Base-by-base conservation (phyloP, 2,797 vertebrate species). In the Rhinophrynus dorsalis region DNA sequence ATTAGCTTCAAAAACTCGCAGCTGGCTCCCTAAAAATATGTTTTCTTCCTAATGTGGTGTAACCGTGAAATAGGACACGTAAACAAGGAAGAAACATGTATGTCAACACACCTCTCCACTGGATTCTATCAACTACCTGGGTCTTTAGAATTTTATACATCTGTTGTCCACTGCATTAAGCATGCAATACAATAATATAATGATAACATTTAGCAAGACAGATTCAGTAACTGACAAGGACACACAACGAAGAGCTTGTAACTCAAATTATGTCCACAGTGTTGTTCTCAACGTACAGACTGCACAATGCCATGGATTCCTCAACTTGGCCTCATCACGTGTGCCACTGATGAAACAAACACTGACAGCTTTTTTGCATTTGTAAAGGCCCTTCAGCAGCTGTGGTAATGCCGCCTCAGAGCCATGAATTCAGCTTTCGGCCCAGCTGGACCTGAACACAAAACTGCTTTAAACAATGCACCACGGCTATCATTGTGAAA, bases 341-440 rank as follows among this genome's bases (percentile, higher is more conserved):
- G 93, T 94, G 91, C 82, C 92, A 86, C 92, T 93, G 95, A 98
- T 96, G 95, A 97, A 97, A 98, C 93, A 94, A 96, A 97, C 94
- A 94, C 91, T 96, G 96, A 97, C 95, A 97, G 96, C 94, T 95
- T 96, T 94, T 98, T 98, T 98, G 94, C 96, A 99, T 98, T 97
- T 99, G 93, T 96, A 99, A 99, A 97, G 95, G 92, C 90, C 93
- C 91, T 91, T 92, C 90, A 96, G 95, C 97, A 99, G 96, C 97
- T 99, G 97, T 93, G 93, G 93, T 91, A 91, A 94, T 97, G 94
- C 91, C 94, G 95, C 93, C 93, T 93, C 86, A 93, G 90, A 92
- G 90, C 90, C 91, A 92, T 95, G 94, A 96, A 92, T 96, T 92
- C 83, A 91, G 91, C 90, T 88, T 90, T 90, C 91, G 93, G 90